Conservation (phyloP, 1,140 invertebrate species). For the Leguminivora glycinivorella region DNA sequence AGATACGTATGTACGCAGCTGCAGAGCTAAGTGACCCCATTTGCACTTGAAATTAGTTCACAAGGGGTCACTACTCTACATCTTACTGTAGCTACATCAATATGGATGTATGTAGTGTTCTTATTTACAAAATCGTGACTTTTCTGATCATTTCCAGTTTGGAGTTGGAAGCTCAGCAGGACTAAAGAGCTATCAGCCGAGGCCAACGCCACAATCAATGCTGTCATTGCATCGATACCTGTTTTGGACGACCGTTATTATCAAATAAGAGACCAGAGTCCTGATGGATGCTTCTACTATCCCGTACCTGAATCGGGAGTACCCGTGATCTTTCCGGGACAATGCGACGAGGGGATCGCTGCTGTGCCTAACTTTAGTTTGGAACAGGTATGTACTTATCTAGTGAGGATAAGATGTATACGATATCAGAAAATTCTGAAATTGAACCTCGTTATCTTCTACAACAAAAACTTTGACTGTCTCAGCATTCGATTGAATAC, state of each 20-base stretch:
- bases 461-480: too few relatives aligned
- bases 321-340: slow-evolving; percentile 53
- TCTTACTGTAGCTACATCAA: too few relatives aligned
- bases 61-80: too few relatives aligned
- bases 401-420: not conserved
- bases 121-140: too few relatives aligned
- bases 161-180: slow-evolving; percentile 61
- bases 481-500: too few relatives aligned
- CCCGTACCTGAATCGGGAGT: slow-evolving; percentile 50
- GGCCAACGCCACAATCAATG: slow-evolving; percentile 39
- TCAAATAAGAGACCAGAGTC: slow-evolving; percentile 41
- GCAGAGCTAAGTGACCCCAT: too few relatives aligned
- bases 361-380: slow-evolving; percentile 45
- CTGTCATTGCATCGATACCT: slow-evolving; percentile 36
- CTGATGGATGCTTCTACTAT: slow-evolving; percentile 56
- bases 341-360: slow-evolving; percentile 44
- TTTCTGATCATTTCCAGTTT: slow-evolving; percentile 42
- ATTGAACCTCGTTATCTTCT: not conserved
- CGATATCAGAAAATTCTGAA: too few relatives aligned
- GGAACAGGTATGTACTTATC: slow-evolving; percentile 39
- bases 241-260: slow-evolving; percentile 55
- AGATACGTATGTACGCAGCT: too few relatives aligned
- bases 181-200: slow-evolving; percentile 42
- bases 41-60: too few relatives aligned
- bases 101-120: too few relatives aligned